Base-by-base conservation (phyloP, 2,888 invertebrate species). In the Ypsolopha sequella region DNA sequence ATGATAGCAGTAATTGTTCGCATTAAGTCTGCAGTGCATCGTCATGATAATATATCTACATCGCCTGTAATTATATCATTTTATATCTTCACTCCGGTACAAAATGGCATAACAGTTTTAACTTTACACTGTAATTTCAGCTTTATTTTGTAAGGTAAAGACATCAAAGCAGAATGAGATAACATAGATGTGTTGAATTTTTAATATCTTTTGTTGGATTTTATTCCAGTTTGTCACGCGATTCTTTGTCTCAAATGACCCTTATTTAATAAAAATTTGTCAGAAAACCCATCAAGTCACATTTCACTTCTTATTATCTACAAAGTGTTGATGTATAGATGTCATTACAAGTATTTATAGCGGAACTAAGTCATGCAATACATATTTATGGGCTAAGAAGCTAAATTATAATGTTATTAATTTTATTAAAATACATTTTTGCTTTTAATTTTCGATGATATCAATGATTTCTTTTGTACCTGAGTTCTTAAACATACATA, bases 11-110 rank as follows among this genome's bases (percentile, higher is more conserved):
- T 71, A 66, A 70, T 67, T 58, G 62, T 56, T 58, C 66, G 66
- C 65, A 70, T 69, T 70, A 68, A 63, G 59, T 58, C 56, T 55
- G 55, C 55, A 56, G 55, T 54, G 65, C 63, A 64, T 60, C 70
- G 64, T 65, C 67, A 64, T 51, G 64, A 66, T 70, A 66, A 68
- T 70, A 66, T 65, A 69, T 68, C 68, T 71, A 68, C 64, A 75
- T 71, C 67, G 66, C 64, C 65, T 65, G 61, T 73, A 76, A 76
- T 76, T 73, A 72, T 68, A 73, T 64, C 64, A 68, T 65, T 72
- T 68, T 65, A 64, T 66, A 35, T 36, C 47, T 3, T 10, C 9
- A 24, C 3, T 34, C 10, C 44, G 7, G n/a, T 6, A n/a, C 39
- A 49, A 38, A 0, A 10, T 24, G 49, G 10, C 7, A 24, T 33